Base-by-base conservation (phyloP, 2,888 invertebrate genomes). In the Chalcis sispes region DNA sequence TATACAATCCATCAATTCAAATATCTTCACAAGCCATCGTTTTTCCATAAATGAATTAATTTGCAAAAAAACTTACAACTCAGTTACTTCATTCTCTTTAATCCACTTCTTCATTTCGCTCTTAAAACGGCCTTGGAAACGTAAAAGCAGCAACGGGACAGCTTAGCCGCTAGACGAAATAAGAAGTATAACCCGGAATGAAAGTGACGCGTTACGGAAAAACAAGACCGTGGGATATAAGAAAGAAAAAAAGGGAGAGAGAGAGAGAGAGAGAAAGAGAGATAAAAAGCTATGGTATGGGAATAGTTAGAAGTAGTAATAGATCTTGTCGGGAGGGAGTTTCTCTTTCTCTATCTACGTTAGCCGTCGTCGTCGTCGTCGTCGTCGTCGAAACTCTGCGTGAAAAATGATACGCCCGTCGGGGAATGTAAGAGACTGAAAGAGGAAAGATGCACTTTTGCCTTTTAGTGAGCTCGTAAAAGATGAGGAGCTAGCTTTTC, bases 381-480 rank as follows among this genome's bases (percentile, higher is more conserved):
- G 27, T 36, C 18, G 58, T 40, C 42, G n/a, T 23, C 59, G n/a
- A 48, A 50, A 46, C 18, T 42, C 54, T 71, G 62, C 64, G 54
- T 71, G 54, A 71, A 54, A 62, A 71, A 71, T 62, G 71, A 54
- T 71, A 61, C 59, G 36, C 48, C 42, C 18, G 62, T 23, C 20
- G 25, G 54, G 2, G 3, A 46, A 5, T 46, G 13, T n/a, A 46
- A 46, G 13, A 46, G n/a, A 46, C 4, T 8, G n/a, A n/a, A 20
- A 50, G 50, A 50, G 15, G 36, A 56, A 50, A 72, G 50, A 64
- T 48, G 56, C 72, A 56, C 46, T 65, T 65, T 65, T 65, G 29
- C 42, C 65, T 67, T 61, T 74, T 74, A 74, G 50, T 62, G 46
- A 61, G 42, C 50, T 66, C 59, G 67, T 67, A 74, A 74, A 74